phyloP scores from a whole-genome alignment of 2,888 invertebrate species.

The Conus canariensis region DNA sequence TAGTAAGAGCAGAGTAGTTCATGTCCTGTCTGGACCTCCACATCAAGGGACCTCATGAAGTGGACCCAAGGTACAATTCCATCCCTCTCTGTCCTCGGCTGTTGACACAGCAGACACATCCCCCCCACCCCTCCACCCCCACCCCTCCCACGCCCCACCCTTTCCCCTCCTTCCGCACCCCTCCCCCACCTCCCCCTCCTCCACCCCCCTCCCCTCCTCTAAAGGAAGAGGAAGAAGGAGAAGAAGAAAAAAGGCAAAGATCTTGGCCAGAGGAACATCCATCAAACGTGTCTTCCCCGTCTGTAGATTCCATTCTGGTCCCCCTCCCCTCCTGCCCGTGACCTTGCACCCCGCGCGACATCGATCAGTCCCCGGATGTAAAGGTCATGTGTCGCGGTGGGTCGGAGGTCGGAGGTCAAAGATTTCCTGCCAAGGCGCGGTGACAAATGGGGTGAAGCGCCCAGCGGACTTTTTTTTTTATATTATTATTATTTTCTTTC shows the following conservation, averaged over 20 bases:
- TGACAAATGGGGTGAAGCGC: constrained; percentile 5
- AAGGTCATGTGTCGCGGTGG: constrained; percentile 35
- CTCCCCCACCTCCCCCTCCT: not conserved
- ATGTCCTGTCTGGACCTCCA: not conserved
- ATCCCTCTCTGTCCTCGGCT: not conserved
- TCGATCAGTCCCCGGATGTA: constrained; percentile 37
- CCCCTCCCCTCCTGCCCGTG: not conserved
- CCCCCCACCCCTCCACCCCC: not conserved
- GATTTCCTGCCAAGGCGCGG: constrained; percentile 12
- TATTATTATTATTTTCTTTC: not conserved
- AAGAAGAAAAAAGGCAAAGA: not conserved
- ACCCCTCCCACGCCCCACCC: not conserved
- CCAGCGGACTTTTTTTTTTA: not conserved
- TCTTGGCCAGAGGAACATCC: not conserved
- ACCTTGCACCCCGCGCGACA: constrained; percentile 15
- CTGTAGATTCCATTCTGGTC: constrained; percentile 33
- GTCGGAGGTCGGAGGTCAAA: constrained; percentile 31
- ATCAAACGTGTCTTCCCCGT: constrained; percentile 22
- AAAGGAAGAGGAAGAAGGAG: not conserved
- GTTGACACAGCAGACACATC: constrained; percentile 6
- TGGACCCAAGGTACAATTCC: not conserved
- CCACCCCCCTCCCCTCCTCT: not conserved
- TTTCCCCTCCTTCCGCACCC: not conserved
- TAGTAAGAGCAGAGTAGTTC: no score
- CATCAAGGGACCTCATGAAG: not conserved